Evolutionary conservation across 2,888 invertebrate genomes (phyloP).

Genomic region (Cacoxenus indagator): DNA sequence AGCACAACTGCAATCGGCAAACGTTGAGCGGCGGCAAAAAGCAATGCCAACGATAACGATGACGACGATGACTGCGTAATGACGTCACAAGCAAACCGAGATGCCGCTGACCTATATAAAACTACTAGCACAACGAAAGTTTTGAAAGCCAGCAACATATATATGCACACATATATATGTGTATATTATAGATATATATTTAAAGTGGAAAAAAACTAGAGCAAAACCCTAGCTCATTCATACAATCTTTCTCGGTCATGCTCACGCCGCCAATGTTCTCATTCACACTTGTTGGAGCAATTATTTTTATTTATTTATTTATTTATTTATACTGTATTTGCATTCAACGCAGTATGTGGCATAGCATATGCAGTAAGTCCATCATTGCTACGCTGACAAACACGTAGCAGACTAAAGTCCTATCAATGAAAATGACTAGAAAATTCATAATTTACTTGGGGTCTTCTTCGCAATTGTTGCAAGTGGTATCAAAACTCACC

Average conservation of each 20-base stretch:
- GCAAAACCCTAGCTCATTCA: conserved; percentile 11
- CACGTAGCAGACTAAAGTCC: no score
- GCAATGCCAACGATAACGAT: neutral
- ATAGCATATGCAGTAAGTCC: no score
- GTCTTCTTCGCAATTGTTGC: no score
- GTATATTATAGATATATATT: neutral
- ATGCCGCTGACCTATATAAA: conserved; percentile 12
- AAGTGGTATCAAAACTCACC: no score
- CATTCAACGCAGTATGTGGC: no score
- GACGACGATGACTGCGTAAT: neutral
- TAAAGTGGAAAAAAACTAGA: conserved; percentile 10
- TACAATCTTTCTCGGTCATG: neutral
- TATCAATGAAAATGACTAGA: no score
- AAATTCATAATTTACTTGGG: no score
- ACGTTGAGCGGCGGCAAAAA: no score
- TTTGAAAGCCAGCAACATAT: neutral
- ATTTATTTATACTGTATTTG: neutral
- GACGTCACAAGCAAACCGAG: neutral
- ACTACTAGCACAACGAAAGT: neutral
- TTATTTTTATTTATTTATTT: neutral
- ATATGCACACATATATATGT: neutral
- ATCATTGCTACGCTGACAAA: no score
- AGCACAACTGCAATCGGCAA: neutral
- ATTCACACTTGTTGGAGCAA: conserved; percentile 1
- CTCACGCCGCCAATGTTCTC: neutral